Evolutionary conservation across 2,888 invertebrate genomes (phyloP).

Genomic region (Pammene fasciana): DNA sequence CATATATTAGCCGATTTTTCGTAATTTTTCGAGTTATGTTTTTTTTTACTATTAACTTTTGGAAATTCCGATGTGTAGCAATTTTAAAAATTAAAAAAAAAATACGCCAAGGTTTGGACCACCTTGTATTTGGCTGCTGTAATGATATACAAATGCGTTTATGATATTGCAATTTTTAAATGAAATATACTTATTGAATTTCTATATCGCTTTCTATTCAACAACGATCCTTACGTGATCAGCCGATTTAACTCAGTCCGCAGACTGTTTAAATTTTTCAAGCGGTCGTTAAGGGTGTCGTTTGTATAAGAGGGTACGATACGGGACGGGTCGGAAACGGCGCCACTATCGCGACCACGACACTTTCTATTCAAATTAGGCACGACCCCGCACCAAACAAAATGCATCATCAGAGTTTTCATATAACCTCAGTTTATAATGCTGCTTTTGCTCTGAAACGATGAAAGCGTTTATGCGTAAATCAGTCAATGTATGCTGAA

Average conservation of each 20-base stretch:
- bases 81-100: too few species aligned
- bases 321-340: conserved; percentile 67
- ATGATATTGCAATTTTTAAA: too few species aligned
- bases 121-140: too few species aligned
- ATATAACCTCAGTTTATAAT: conserved; percentile 46
- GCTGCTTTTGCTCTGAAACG: conserved; percentile 42
- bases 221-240: conserved; percentile 52
- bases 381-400: conserved; percentile 49
- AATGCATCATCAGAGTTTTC: background rate
- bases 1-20: too few species aligned
- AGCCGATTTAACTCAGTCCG: conserved; percentile 59
- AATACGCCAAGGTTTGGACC: too few species aligned
- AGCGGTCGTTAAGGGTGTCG: conserved; percentile 60
- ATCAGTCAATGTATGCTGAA: conserved; percentile 44
- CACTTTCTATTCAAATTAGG: conserved; percentile 76
- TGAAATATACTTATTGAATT: background rate
- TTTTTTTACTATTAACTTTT: too few species aligned
- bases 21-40: too few species aligned
- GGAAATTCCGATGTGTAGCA: too few species aligned
- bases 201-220: conserved; percentile 15
- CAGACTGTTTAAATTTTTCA: conserved; percentile 58
- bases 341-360: conserved; percentile 65
- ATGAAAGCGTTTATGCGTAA: background rate
- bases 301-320: conserved; percentile 53
- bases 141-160: too few species aligned